These are phyloP conservation scores for Agrochola litura DNA, from an alignment of 2,888 invertebrate genomes.

Conservation along the genomic window DNA sequence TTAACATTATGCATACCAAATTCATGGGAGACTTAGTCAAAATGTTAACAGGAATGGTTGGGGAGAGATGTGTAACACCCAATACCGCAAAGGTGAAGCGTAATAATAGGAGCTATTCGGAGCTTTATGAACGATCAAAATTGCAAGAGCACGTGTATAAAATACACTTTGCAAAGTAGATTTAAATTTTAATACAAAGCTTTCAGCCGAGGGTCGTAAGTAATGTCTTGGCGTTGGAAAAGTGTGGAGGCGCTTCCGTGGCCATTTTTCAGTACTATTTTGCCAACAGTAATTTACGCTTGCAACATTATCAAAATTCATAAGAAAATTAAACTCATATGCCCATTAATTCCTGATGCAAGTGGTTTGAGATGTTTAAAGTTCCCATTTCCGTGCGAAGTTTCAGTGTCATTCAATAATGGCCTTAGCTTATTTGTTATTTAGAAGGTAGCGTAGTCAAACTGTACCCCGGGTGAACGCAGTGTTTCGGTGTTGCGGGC, in stretches of 20 bases:
- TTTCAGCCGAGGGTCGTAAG: constrained; percentile 89
- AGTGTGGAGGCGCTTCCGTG: constrained; percentile 79
- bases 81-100: constrained; percentile 88
- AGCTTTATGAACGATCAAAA: constrained; percentile 90
- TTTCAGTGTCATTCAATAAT: constrained; percentile 24
- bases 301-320: constrained; percentile 51
- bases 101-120: constrained; percentile 89
- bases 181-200: constrained; percentile 91
- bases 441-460: constrained; percentile 32
- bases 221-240: constrained; percentile 88
- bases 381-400: background rate
- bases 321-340: constrained; percentile 45
- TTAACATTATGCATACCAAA: constrained; percentile 88
- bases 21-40: constrained; percentile 85
- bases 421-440: constrained; percentile 36
- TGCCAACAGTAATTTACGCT: constrained; percentile 52
- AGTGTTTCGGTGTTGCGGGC: constrained; percentile 26
- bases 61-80: constrained; percentile 87
- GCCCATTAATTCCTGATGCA: constrained; percentile 8
- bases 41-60: constrained; percentile 81
- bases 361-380: constrained; percentile 13
- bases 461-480: constrained; percentile 17
- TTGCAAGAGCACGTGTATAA: constrained; percentile 90
- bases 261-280: constrained; percentile 63
- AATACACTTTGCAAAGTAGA: constrained; percentile 91